Evolutionary conservation across 2,113 vertebrate species (phyloP), one percentile per base, ranked within the genome.

Genomic region (Gallinago media): DNA sequence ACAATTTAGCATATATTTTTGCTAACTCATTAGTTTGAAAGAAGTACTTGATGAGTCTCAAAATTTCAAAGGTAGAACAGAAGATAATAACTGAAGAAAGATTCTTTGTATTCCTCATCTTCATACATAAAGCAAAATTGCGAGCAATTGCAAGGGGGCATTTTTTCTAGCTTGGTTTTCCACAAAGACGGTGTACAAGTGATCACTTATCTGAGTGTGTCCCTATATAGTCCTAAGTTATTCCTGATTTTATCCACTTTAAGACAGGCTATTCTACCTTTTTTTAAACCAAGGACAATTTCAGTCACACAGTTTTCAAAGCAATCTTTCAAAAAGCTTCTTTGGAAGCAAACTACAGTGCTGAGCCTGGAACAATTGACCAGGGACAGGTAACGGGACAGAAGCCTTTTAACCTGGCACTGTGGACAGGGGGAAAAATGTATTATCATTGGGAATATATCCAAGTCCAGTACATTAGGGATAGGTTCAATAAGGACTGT

Each of bases 1-100:
- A 82, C 38, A 80, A 66, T 34, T 87, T 68, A 58, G 13, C 50
- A 22, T 47, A 8, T 85, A 27, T 70, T 96, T 96, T 96, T 94
- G 65, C 61, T 89, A 94, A 87, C 20, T 94, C 72, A 56, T 83
- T 96, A 49, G 13, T 95, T 94, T 97, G n/a, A 44, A 92, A 77
- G 52, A 87, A 84, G 21, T 70, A 73, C 40, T 88, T 96, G n/a
- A 78, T 52, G 46, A 86, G 11, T 52, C 34, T 21, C 58, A 47
- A 54, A 70, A 92, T 83, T n/a, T 96, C 79, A 95, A 95, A 94
- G 46, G n/a, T 58, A 89, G 63, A 46, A 3, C 26, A 38, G 87
- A 94, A 89, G 65, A 75, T 77, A 96, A 79, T 42, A 70, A 89
- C 49, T 86, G 22, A 62, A 71, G 34, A 94, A 92, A 42, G 3